phyloP scores from a whole-genome alignment of 1,140 invertebrate species.

The Cherax destructor region DNA sequence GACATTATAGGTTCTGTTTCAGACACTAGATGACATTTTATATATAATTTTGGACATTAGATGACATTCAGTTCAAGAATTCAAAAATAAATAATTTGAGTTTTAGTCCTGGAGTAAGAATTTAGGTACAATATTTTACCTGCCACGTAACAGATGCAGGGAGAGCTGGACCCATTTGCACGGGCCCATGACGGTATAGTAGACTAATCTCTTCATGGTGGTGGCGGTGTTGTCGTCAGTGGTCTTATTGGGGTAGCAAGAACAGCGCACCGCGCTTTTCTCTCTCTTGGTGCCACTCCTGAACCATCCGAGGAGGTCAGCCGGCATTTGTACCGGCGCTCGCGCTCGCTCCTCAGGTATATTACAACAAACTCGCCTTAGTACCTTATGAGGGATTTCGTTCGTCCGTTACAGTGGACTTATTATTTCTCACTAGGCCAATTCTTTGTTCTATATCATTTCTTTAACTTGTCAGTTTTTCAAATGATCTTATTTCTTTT shows the following conservation, averaged over 20 bases:
- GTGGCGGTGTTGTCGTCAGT: neutral
- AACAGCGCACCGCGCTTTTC: neutral
- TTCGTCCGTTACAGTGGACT: neutral
- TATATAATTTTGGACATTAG: too few relatives aligned
- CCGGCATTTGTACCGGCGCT: neutral
- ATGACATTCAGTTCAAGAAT: too few relatives aligned
- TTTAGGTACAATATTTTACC: constrained; percentile 1
- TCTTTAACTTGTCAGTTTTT: neutral
- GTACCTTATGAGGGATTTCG: neutral
- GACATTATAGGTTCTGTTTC: too few relatives aligned
- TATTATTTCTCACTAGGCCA: neutral
- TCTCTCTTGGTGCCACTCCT: neutral
- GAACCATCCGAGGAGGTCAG: neutral
- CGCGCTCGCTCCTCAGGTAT: neutral
- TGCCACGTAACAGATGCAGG: constrained; percentile 38
- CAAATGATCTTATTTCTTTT: neutral
- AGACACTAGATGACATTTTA: too few relatives aligned
- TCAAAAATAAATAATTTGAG: too few relatives aligned
- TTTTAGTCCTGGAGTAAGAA: too few relatives aligned
- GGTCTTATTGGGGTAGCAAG: neutral
- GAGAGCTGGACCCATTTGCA: constrained; percentile 49
- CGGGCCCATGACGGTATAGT: constrained; percentile 46
- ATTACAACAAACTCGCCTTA: too few relatives aligned
- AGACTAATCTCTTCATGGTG: constrained; percentile 34
- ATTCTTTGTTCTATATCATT: neutral